Base-by-base conservation (phyloP, 2,888 invertebrate genomes). In the Paralinhomoeus sp. region DNA sequence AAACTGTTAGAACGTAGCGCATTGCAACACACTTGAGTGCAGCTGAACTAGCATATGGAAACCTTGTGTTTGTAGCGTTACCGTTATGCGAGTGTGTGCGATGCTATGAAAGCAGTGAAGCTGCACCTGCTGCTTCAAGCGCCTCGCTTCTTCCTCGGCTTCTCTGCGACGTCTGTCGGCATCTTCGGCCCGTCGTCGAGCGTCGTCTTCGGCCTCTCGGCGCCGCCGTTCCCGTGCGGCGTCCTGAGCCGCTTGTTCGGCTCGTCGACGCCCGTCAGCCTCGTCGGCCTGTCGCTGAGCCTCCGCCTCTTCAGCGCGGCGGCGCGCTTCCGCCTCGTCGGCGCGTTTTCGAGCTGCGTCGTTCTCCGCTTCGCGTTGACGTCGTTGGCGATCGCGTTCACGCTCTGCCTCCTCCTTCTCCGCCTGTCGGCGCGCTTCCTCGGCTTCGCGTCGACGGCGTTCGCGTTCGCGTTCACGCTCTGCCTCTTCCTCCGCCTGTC, bases 381-480 rank as follows among this genome's bases (percentile, higher is more conserved):
- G 34, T 23, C 48, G 37, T 5, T 47, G 38, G 17, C n/a, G n/a
- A n/a, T n/a, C n/a, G n/a, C n/a, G n/a, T n/a, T 55, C 48, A 33
- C 49, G 53, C 41, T 56, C 56, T 40, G 56, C 54, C 38, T 56
- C 56, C 2, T 39, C 46, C 51, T 38, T 22, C 12, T 44, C 47
- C 17, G 43, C 39, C 12, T 33, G 23, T 15, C 43, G 35, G 23
- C 24, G 7, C 5, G 27, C 17, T 43, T 53, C 51, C 17, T 54
- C 54, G 27, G 50, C 49, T 13, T 53, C 47, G 13, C 15, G 22
- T 18, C 42, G 41, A 15, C 52, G 34, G 27, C 48, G 37, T 5
- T 47, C 36, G 17, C n/a, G n/a, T n/a, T n/a, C n/a, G n/a, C n/a
- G n/a, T n/a, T 55, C 48, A 33, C 49, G 53, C 41, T 56, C 56